phyloP scores from a whole-genome alignment of 2,113 vertebrate species.

The Catharus fuscescens region DNA sequence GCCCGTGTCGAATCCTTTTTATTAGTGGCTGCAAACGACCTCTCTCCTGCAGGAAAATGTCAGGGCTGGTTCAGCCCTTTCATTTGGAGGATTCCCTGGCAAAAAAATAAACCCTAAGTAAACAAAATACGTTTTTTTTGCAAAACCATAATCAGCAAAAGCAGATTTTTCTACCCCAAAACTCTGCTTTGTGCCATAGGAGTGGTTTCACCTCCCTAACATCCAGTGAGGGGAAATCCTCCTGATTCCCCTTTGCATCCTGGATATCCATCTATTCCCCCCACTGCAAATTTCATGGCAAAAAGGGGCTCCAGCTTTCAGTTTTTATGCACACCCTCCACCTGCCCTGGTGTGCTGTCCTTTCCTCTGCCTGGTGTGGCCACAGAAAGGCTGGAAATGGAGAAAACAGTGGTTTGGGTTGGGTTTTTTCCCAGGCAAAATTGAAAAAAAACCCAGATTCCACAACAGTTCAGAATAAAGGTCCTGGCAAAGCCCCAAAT shows the following conservation, averaged over 20 bases:
- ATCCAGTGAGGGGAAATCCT: neutral
- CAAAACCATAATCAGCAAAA: neutral
- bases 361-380: fast-evolving
- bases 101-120: neutral
- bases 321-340: neutral
- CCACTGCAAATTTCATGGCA: neutral
- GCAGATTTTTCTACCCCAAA: neutral
- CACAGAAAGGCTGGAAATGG: neutral
- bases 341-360: fast-evolving
- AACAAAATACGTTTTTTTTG: neutral
- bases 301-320: neutral
- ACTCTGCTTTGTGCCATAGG: fast-evolving
- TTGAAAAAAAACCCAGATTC: neutral
- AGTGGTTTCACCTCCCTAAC: neutral
- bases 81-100: slow-evolving; percentile 57
- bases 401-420: fast-evolving
- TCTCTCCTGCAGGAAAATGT: slow-evolving; percentile 82
- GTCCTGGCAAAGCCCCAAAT: neutral
- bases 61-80: slow-evolving; percentile 75
- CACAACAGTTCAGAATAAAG: fast-evolving
- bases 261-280: neutral
- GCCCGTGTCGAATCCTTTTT: slow-evolving; percentile 81
- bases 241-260: neutral
- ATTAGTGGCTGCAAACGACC: slow-evolving; percentile 80
- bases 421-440: neutral